Conservation (phyloP, 2,113 vertebrate species). For the Tragelaphus strepsiceros region DNA sequence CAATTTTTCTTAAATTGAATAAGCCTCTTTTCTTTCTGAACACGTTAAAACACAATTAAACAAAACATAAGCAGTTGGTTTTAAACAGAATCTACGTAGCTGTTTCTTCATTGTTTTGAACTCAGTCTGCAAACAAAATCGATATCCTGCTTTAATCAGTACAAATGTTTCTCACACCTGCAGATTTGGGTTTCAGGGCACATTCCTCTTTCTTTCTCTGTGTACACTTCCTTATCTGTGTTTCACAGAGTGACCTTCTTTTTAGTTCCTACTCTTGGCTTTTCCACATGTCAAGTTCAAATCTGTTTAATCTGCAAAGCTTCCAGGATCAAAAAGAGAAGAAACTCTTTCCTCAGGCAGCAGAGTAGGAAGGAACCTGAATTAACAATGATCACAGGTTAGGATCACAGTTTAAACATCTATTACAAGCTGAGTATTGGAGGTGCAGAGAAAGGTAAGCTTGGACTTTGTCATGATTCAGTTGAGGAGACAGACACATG, state of each 20-base stretch:
- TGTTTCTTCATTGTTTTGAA: neutral
- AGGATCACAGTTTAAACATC: neutral
- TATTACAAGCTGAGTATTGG: neutral
- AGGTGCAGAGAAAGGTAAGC: neutral
- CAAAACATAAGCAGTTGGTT: neutral
- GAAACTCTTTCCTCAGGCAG: neutral
- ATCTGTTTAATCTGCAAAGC: neutral
- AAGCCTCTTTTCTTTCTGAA: neutral
- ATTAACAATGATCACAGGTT: neutral
- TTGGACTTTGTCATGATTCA: neutral
- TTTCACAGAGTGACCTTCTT: neutral
- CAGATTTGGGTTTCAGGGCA: neutral
- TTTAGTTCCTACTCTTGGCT: neutral
- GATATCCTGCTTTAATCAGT: neutral
- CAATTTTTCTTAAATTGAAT: neutral
- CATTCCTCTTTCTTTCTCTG: neutral
- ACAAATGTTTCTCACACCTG: neutral
- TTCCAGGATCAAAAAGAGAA: conserved; percentile 11
- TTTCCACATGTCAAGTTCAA: neutral
- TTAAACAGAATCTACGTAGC: neutral
- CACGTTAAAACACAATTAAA: neutral
- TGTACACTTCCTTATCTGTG: neutral
- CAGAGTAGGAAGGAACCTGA: neutral
- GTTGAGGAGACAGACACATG: neutral
- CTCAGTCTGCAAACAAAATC: neutral